Base-by-base conservation (phyloP, 2,113 vertebrate species). In the Pandion haliaetus region DNA sequence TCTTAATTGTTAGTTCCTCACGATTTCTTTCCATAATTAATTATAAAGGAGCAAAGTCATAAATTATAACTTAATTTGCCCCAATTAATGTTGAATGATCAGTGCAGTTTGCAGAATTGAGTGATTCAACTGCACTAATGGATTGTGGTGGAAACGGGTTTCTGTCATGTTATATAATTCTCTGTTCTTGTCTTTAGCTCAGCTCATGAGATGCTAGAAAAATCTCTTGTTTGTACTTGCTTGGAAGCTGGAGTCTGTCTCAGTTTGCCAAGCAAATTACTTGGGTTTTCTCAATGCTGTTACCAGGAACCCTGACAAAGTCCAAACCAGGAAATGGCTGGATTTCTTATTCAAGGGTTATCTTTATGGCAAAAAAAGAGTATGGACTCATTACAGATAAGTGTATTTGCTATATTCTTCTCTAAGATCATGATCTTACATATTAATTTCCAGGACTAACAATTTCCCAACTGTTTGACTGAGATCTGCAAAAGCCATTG, bases 11-110 rank as follows among this genome's bases (percentile, higher is more conserved):
- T 93, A 73, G 78, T 95, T 90, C 74, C 70, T 85, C 82, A 62
- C 16, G 1, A 40, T 94, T 93, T 96, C 67, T 67, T 94, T 95
- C 82, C 61, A 24, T 95, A 88, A 93, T 34, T 88, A 94, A 88
- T 95, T 93, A 96, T 63, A 38, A 81, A 95, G 47, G 67, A 89
- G 90, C 93, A 78, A 73, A 87, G 63, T 83, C 78, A 90, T 96
- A 93, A 91, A 90, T 91, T 91, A 73, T 85, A 80, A 66, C 55
- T 87, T 94, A 90, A 94, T 96, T 97, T 96, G 32, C 42, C 45
- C 74, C 91, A 96, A 86, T 96, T 96, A 95, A 96, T 83, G 82
- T 70, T 94, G 94, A 94, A 55, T 24, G 55, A 91, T 97, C 71
- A 93, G 38, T 67, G 42, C 50, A 77, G 63, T 95, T 91, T 89